These are phyloP conservation scores for Avahi laniger DNA, from an alignment of 2,797 vertebrate species.

Conservation along the genomic window DNA sequence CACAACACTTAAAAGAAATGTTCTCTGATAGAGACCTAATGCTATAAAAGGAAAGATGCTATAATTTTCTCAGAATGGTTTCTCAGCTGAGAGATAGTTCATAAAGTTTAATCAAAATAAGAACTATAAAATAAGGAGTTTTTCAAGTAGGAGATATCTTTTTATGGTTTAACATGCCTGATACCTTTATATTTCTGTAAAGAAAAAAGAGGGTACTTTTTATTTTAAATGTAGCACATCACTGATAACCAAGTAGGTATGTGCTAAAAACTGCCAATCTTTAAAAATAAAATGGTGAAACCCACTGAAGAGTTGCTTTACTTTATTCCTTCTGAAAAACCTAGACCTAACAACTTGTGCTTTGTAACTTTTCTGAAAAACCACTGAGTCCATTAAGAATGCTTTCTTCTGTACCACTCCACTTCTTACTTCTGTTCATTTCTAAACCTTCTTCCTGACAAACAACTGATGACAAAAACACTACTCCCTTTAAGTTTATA, in stretches of 20 bases:
- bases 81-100: slow-evolving; percentile 4
- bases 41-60: not conserved
- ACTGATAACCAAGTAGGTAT: not conserved
- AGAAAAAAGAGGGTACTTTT: slow-evolving; percentile 11
- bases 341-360: not conserved
- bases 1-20: not conserved
- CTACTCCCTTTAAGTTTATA: not conserved
- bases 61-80: slow-evolving; percentile 10
- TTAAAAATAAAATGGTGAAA: slow-evolving; percentile 42
- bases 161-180: not conserved
- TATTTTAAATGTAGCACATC: slow-evolving; percentile 36
- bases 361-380: slow-evolving; percentile 38
- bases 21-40: not conserved
- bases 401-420: not conserved
- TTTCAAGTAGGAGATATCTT: not conserved
- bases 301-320: not conserved
- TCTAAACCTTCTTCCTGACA: not conserved
- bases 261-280: slow-evolving; percentile 4
- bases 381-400: not conserved
- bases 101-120: slow-evolving; percentile 38
- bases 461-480: not conserved
- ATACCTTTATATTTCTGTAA: not conserved
- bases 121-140: not conserved
- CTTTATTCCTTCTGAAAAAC: slow-evolving; percentile 39
- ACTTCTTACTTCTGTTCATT: slow-evolving; percentile 36